Evolutionary conservation across 92 coral and sea anemone genomes (phyloP), one percentile per base, ranked within the genome.

Genomic region (Paramuricea clavata): DNA sequence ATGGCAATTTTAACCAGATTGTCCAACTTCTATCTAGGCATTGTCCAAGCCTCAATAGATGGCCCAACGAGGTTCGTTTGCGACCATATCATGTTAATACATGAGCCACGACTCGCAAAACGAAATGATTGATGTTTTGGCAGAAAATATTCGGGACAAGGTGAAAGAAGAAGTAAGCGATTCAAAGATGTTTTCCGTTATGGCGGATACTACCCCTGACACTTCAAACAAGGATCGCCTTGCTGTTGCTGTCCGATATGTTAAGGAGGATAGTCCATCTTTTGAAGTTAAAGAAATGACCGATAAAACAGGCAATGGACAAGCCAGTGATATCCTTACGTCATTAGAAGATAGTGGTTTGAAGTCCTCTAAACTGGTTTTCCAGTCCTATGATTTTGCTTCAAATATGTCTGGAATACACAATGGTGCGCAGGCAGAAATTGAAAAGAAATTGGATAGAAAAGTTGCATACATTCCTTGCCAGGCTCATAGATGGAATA

Each of bases 221-320:
- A 32, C 72, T 5, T 65, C 72, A 0, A 65, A 19, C 4, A 72
- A 72, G 23, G 78, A 72, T 72, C 52, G 78, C 7, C 9, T 72
- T 6, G 78, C 78, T 36, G 78, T 72, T 17, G 78, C 78, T 13
- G 78, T 72, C 9, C 27, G 78, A 72, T 44, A 72, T 72, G 78
- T 72, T 17, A 72, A 72, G 36, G 78, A 72, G 7, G 56, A 34
- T 23, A 13, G 28, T 21, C 49, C 17, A 34, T 2, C 31, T 7
- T 72, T 4, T 23, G 54, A 72, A 26, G 52, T 72, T 34, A 72
- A 21, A 72, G 56, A 72, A 41, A 72, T 27, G 6, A 22, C 31
- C 26, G 78, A 72, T 54, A 72, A 72, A 13, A 72, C 56, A 35
- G 78, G 78, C 9, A 0, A 16, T 4, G 78, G 78, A 23, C 78